These are phyloP conservation scores for Paradoxurus hermaphroditus DNA, from an alignment of 2,113 vertebrate genomes.

Conservation along the genomic window DNA sequence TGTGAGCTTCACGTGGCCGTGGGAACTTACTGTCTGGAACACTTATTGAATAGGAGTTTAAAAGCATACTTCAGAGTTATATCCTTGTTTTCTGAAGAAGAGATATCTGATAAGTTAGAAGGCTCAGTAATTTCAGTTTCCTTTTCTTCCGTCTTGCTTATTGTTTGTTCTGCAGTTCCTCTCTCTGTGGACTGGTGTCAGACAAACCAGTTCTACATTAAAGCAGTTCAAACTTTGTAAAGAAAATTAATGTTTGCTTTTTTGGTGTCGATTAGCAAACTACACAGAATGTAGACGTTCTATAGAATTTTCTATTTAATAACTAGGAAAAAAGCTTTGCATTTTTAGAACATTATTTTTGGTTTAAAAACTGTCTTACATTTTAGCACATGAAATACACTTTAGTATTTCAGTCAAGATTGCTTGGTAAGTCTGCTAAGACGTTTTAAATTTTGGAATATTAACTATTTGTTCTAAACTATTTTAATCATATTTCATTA, in stretches of 20 bases:
- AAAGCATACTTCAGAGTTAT: neutral
- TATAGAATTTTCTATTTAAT: neutral
- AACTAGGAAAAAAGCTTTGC: neutral
- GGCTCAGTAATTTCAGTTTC: neutral
- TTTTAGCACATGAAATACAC: neutral
- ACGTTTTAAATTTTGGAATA: conserved; percentile 8
- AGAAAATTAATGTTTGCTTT: neutral
- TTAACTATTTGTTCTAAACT: neutral
- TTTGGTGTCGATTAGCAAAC: neutral
- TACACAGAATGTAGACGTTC: neutral
- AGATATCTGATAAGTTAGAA: neutral
- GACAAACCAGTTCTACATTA: neutral
- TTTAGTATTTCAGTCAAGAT: neutral
- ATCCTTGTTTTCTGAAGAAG: conserved; percentile 35
- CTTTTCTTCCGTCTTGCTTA: neutral
- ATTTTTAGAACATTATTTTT: neutral
- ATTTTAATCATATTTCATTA: neutral
- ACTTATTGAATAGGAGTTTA: neutral
- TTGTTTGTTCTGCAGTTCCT: neutral
- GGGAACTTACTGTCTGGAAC: neutral
- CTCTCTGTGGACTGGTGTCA: neutral
- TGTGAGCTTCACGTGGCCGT: neutral
- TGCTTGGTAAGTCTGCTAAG: neutral
- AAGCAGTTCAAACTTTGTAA: neutral
- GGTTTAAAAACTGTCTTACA: neutral